Evolutionary conservation across 2,113 vertebrate genomes (phyloP).

Genomic region (Himantopus leucocephalus): DNA sequence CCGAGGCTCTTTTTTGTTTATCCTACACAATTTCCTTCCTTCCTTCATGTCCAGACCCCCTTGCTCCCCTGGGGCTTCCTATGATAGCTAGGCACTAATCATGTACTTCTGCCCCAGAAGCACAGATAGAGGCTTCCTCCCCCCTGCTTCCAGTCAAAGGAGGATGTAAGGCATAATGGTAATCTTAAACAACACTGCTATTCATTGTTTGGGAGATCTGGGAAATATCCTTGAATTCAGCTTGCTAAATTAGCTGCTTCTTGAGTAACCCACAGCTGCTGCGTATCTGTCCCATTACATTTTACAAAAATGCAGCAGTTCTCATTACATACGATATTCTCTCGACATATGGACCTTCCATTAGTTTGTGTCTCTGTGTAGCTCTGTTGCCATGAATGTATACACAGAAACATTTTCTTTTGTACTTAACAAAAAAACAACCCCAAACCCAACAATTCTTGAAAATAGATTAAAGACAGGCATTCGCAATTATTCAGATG

Average conservation of each 20-base stretch:
- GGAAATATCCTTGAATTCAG: constrained; percentile 70
- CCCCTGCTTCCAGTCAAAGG: constrained; percentile 48
- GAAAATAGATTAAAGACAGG: constrained; percentile 47
- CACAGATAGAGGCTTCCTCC: constrained; percentile 63
- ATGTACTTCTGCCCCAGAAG: constrained; percentile 60
- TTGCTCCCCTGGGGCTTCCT: constrained; percentile 59
- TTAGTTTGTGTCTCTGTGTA: constrained; percentile 5
- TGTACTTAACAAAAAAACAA: neutral
- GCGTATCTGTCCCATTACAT: constrained; percentile 26
- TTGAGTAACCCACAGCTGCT: constrained; percentile 68
- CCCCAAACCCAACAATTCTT: neutral
- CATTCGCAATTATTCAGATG: constrained; percentile 17
- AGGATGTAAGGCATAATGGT: constrained; percentile 64
- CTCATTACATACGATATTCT: constrained; percentile 5
- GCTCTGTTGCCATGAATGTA: neutral
- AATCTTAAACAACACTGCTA: constrained; percentile 69
- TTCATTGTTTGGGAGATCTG: constrained; percentile 67
- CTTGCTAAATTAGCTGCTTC: constrained; percentile 65
- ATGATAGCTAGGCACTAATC: constrained; percentile 71
- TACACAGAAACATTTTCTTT: constrained; percentile 22
- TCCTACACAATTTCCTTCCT: constrained; percentile 79
- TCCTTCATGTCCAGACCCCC: constrained; percentile 63
- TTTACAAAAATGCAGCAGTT: constrained; percentile 31
- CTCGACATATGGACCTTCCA: constrained; percentile 19
- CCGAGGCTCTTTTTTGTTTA: constrained; percentile 73